Conservation (phyloP, 2,888 invertebrate species). For the Ptychoptera contaminata region DNA sequence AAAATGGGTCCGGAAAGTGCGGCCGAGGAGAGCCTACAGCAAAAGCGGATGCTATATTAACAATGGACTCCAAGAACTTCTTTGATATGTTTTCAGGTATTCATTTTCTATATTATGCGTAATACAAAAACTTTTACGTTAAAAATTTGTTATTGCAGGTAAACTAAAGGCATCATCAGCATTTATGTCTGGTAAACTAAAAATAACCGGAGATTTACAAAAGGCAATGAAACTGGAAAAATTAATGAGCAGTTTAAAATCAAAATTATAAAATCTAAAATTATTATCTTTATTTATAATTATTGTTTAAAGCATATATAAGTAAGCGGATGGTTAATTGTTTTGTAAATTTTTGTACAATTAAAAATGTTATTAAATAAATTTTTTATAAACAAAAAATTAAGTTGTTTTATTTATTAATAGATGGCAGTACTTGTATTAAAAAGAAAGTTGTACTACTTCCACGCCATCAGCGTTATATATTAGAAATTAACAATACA, state of each 20-base stretch:
- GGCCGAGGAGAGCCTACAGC: conserved; percentile 55
- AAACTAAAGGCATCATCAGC: conserved; percentile 84
- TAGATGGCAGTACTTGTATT: too few relatives aligned
- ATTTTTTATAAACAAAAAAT: too few relatives aligned
- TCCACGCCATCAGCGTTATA: too few relatives aligned
- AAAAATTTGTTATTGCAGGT: conserved; percentile 31
- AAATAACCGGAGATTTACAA: conserved; percentile 80
- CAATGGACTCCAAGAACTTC: conserved; percentile 66
- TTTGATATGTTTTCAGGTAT: conserved; percentile 63
- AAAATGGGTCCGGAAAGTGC: conserved; percentile 64
- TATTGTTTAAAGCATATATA: too few relatives aligned
- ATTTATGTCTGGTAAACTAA: conserved; percentile 92
- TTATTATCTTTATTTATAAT: background rate
- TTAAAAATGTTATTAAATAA: too few relatives aligned
- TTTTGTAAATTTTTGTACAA: too few relatives aligned
- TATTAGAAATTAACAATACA: too few relatives aligned
- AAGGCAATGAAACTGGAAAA: conserved; percentile 92
- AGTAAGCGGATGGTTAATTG: too few relatives aligned
- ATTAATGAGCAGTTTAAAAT: conserved; percentile 64
- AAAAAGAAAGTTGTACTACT: too few relatives aligned
- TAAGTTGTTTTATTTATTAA: too few relatives aligned
- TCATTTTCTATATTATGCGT: background rate
- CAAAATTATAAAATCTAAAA: conserved; percentile 20
- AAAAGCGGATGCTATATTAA: conserved; percentile 66
- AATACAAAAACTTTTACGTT: background rate